phyloP scores from a whole-genome alignment of 2,113 vertebrate species.

The Sinocyclocheilus rhinocerous region DNA sequence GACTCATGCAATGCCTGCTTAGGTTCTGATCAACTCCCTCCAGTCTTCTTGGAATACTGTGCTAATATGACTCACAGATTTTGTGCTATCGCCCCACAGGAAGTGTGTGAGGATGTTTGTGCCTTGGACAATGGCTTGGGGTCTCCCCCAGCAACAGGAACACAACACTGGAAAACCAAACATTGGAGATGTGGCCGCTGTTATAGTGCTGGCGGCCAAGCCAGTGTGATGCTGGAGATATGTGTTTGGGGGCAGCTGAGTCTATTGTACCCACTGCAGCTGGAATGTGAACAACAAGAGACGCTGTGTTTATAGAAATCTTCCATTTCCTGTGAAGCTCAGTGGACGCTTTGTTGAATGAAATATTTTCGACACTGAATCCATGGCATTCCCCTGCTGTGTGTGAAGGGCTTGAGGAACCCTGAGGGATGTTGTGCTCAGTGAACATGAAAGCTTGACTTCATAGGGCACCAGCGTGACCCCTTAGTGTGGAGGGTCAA shows the following conservation, averaged over 20 bases:
- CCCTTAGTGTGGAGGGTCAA: neutral
- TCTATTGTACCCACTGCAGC: constrained; percentile 21
- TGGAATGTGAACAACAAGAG: constrained; percentile 34
- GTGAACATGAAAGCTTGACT: constrained; percentile 23
- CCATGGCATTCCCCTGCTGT: constrained; percentile 12
- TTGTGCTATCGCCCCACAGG: neutral
- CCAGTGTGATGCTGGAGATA: neutral
- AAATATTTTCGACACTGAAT: constrained; percentile 12
- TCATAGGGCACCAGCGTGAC: neutral
- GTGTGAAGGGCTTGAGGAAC: constrained; percentile 6
- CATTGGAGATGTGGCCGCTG: neutral
- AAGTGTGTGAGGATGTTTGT: constrained; percentile 42
- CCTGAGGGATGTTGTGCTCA: neutral
- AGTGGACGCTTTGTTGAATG: constrained; percentile 32
- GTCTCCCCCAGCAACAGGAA: constrained; percentile 32
- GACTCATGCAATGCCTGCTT: neutral
- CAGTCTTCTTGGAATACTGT: neutral
- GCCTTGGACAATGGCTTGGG: constrained; percentile 35
- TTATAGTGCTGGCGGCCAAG: neutral
- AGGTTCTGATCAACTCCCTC: neutral
- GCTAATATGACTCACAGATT: neutral
- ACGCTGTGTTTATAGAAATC: constrained; percentile 24
- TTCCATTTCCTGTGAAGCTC: constrained; percentile 14
- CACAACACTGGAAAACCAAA: constrained; percentile 41
- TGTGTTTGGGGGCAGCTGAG: neutral